These are phyloP conservation scores for Sebastes umbrosus DNA, from an alignment of 2,797 vertebrate species.

Conservation along the genomic window DNA sequence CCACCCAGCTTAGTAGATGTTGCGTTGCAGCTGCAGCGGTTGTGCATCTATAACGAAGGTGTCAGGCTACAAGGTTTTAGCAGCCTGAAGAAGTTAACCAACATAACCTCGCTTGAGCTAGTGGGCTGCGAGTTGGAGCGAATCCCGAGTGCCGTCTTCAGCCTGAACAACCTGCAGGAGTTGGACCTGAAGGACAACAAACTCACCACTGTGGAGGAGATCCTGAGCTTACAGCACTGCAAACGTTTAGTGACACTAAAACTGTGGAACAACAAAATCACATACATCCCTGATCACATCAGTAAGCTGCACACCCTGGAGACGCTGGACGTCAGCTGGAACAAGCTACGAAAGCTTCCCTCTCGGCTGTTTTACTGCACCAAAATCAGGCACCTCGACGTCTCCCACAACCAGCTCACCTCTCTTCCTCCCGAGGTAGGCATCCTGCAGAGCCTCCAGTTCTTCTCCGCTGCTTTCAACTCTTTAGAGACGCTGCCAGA, in stretches of 20 bases:
- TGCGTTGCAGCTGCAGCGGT: conserved; percentile 81
- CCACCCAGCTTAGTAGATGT: conserved; percentile 85
- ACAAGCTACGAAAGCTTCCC: conserved; percentile 86
- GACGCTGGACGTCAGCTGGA: conserved; percentile 87
- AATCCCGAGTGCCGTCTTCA: conserved; percentile 91
- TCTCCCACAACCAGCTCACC: conserved; percentile 88
- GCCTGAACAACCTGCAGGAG: conserved; percentile 86
- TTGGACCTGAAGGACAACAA: conserved; percentile 90
- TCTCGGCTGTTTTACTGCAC: conserved; percentile 86
- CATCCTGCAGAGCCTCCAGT: conserved; percentile 86
- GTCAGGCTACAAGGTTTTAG: conserved; percentile 85
- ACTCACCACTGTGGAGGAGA: conserved; percentile 89
- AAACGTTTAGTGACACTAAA: conserved; percentile 83
- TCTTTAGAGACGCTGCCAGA: conserved; percentile 86
- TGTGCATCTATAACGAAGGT: conserved; percentile 87
- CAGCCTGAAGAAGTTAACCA: conserved; percentile 87
- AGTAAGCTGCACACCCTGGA: conserved; percentile 87
- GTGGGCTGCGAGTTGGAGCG: conserved; percentile 88
- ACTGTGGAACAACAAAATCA: conserved; percentile 91
- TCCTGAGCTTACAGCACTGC: conserved; percentile 92
- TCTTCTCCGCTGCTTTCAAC: conserved; percentile 87
- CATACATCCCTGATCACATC: conserved; percentile 89
- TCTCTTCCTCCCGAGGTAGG: conserved; percentile 85
- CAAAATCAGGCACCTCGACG: conserved; percentile 85
- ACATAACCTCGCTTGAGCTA: conserved; percentile 84